Evolutionary conservation across 1,140 invertebrate genomes (phyloP).

Genomic region (Cydia strobilella): DNA sequence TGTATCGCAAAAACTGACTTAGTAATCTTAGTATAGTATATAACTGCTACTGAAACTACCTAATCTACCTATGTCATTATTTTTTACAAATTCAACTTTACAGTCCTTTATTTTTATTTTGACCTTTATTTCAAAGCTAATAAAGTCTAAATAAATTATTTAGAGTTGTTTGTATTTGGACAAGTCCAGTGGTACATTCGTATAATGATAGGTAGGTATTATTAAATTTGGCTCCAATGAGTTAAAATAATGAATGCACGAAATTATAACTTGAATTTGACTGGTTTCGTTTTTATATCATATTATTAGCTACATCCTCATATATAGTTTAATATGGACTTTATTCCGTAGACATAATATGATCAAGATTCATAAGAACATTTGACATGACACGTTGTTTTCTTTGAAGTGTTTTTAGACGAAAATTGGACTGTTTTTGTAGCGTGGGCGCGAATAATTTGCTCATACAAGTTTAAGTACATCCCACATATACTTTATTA

Average conservation of each 20-base stretch:
- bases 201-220: slow-evolving; percentile 18
- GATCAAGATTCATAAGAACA: no score
- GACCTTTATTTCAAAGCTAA: no score
- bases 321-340: no score
- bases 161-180: background rate
- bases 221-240: slow-evolving; percentile 21
- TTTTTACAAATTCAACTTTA: background rate
- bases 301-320: background rate
- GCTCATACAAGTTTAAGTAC: no score
- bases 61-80: slow-evolving; percentile 7
- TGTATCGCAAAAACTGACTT: slow-evolving; percentile 25
- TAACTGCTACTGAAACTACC: background rate
- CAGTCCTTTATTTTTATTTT: no score
- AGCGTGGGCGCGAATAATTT: no score
- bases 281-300: background rate
- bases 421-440: no score
- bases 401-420: no score
- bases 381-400: no score
- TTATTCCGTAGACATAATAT: no score
- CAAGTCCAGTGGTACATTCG: no score
- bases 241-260: slow-evolving; percentile 18
- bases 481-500: no score
- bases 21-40: slow-evolving; percentile 2
- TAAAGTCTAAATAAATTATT: background rate
- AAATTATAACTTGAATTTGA: slow-evolving; percentile 17